A percentile compares a stretch with the other conserved stretches of the same genome.
phyloP scores from a whole-genome alignment of 2,797 vertebrate species.

The Darevskia nairensis region DNA sequence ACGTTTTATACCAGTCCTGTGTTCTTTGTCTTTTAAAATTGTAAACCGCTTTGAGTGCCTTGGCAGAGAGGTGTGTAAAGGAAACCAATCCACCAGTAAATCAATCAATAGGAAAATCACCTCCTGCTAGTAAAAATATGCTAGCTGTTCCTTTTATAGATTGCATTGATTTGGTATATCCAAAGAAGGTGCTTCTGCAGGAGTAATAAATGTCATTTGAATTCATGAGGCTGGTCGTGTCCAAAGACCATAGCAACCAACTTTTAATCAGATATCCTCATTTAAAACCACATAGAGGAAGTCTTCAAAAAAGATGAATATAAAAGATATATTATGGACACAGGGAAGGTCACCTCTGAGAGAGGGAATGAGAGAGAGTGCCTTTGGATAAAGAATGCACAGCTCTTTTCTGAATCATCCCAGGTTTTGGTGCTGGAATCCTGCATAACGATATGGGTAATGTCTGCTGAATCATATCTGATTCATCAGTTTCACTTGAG shows the following conservation, averaged over 20 bases:
- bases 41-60: too few relatives aligned
- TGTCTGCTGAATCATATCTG: slow-evolving; percentile 5
- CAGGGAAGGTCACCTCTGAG: neutral
- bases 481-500: neutral
- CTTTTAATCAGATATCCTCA: neutral
- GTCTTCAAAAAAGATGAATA: neutral
- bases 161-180: neutral
- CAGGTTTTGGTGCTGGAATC: neutral
- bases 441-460: neutral
- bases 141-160: neutral
- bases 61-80: too few relatives aligned
- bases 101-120: neutral
- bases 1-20: too few relatives aligned
- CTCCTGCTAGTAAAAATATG: neutral
- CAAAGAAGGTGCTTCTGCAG: neutral
- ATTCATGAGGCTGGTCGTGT: neutral
- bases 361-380: neutral
- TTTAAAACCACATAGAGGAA: neutral
- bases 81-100: neutral
- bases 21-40: too few relatives aligned
- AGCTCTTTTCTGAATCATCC: neutral
- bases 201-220: neutral
- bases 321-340: neutral
- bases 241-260: neutral
- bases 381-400: neutral